These are phyloP conservation scores for Labrus mixtus DNA, from an alignment of 2,113 vertebrate genomes.

Conservation along the genomic window DNA sequence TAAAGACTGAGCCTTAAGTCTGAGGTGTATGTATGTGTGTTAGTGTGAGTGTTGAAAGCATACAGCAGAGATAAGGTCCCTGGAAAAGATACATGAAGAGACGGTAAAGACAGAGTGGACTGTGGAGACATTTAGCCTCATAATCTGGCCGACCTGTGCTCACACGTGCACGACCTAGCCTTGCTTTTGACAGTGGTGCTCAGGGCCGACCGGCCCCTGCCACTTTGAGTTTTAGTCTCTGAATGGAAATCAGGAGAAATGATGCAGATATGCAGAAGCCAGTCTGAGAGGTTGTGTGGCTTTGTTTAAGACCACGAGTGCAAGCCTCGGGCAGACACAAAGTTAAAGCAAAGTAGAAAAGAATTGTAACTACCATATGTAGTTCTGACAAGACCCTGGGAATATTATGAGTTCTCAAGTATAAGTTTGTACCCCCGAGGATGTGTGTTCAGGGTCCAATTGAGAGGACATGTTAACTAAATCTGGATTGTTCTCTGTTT, in stretches of 20 bases:
- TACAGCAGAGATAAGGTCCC: conserved; percentile 15
- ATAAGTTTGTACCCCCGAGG: conserved; percentile 22
- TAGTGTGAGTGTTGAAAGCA: conserved; percentile 26
- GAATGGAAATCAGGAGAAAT: conserved; percentile 54
- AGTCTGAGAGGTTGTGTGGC: not conserved
- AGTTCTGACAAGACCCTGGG: conserved; percentile 23
- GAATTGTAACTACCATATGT: conserved; percentile 4
- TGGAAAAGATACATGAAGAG: conserved; percentile 13
- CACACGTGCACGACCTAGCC: conserved; percentile 44
- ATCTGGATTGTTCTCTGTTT: conserved; percentile 19
- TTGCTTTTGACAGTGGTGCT: conserved; percentile 30
- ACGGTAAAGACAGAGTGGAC: conserved; percentile 28
- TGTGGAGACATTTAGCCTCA: conserved; percentile 38
- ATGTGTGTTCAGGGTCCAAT: conserved; percentile 41
- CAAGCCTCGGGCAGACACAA: conserved; percentile 28
- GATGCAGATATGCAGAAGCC: conserved; percentile 55
- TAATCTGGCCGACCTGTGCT: conserved; percentile 65
- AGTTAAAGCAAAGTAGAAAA: conserved; percentile 36
- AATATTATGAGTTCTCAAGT: conserved; percentile 24
- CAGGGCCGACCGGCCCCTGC: conserved; percentile 62
- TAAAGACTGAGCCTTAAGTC: not conserved
- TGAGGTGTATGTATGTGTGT: conserved; percentile 26
- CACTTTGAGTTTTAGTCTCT: conserved; percentile 35
- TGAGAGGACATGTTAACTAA: conserved; percentile 34
- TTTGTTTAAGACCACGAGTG: conserved; percentile 30